Percentiles rank a stretch among this genome's conserved stretches.
phyloP scores from a whole-genome alignment of 2,113 vertebrate genomes.

The Siniperca chuatsi region DNA sequence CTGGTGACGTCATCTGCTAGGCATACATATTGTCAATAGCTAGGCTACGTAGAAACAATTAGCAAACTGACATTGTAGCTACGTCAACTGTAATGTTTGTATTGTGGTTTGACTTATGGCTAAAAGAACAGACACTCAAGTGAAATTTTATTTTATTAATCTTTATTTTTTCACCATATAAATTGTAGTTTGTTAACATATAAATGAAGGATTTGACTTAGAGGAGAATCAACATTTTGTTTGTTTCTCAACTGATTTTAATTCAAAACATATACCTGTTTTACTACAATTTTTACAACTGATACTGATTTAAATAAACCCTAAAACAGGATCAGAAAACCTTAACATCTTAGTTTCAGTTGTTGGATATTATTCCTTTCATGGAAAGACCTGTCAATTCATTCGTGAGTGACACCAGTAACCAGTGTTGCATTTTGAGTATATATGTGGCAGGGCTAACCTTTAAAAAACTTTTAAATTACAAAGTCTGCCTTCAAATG shows the following conservation, averaged over 20 bases:
- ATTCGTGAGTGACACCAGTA: background rate
- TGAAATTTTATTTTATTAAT: background rate
- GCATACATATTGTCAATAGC: conserved; percentile 9
- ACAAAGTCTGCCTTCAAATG: background rate
- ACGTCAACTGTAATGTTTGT: background rate
- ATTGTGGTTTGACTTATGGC: background rate
- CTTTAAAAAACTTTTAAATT: background rate
- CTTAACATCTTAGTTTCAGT: background rate
- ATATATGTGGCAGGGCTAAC: background rate
- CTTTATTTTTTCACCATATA: background rate
- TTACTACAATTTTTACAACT: background rate
- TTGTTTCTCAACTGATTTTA: background rate
- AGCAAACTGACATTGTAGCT: background rate
- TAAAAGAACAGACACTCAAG: background rate
- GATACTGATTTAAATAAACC: background rate
- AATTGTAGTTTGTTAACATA: background rate
- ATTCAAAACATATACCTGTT: background rate
- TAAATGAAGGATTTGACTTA: background rate
- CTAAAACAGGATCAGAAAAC: background rate
- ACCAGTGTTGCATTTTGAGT: background rate
- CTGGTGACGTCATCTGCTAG: conserved; percentile 53
- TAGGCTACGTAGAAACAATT: conserved; percentile 7
- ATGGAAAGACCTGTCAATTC: background rate
- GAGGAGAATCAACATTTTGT: background rate
- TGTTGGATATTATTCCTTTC: background rate